Conservation (phyloP, 1,140 invertebrate genomes). For the Saccostrea echinata region DNA sequence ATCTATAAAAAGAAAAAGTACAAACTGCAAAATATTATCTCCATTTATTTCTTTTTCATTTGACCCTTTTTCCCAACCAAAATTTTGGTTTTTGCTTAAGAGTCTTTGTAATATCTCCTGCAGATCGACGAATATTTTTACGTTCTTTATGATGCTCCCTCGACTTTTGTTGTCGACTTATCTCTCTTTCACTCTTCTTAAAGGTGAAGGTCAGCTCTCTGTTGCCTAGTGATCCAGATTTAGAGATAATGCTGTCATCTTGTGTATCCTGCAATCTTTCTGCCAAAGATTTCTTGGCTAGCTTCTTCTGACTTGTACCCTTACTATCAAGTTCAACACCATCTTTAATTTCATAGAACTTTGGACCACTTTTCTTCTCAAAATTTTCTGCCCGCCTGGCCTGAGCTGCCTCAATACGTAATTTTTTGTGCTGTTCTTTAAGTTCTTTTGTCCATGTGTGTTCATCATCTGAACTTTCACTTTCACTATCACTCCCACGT, state of each 20-base stretch:
- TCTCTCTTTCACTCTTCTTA: conserved; percentile 79
- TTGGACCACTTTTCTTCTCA: conserved; percentile 78
- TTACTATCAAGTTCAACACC: conserved; percentile 83
- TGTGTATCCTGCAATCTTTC: conserved; percentile 85
- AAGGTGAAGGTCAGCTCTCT: conserved; percentile 89
- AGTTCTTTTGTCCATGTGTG: conserved; percentile 89
- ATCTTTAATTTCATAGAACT: conserved; percentile 85
- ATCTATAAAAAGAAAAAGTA: too few species aligned
- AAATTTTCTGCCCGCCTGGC: conserved; percentile 46
- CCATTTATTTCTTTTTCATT: background rate
- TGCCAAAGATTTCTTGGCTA: conserved; percentile 82
- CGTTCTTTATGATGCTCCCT: conserved; percentile 87
- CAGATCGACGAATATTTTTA: conserved; percentile 86
- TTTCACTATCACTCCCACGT: conserved; percentile 72
- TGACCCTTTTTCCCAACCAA: conserved; percentile 68
- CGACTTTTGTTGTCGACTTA: conserved; percentile 67
- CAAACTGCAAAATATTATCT: too few species aligned
- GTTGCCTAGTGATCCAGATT: conserved; percentile 84
- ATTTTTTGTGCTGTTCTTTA: conserved; percentile 86
- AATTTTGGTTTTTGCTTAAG: conserved; percentile 72
- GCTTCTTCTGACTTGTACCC: conserved; percentile 79
- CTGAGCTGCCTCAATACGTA: conserved; percentile 78
- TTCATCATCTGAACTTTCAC: conserved; percentile 87
- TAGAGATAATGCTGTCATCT: conserved; percentile 81
- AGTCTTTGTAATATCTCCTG: conserved; percentile 75